Evolutionary conservation across 2,888 invertebrate species (phyloP), one percentile per base, ranked within the genome.

Genomic region (Athetis lepigone): DNA sequence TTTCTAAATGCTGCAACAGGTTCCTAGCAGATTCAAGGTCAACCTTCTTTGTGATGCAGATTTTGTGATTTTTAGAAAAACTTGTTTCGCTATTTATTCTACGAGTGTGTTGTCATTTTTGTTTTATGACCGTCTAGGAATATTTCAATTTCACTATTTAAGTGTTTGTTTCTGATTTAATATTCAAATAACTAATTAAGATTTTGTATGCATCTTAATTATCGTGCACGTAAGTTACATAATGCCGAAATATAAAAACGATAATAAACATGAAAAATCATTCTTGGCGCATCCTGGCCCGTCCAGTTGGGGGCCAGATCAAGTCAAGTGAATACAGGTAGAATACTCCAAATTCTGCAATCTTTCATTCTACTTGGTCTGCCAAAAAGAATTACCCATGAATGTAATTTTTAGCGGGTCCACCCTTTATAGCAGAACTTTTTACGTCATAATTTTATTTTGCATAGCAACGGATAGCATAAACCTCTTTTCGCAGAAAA

Each of bases 1-100:
- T 36, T 21, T n/a, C 19, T 36, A 37, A 40, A 23, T 42, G 18
- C 21, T 51, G 50, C 37, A 51, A 69, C 66, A 42, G 19, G 65
- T 72, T 72, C 43, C 23, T 13, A 33, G n/a, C 7, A 47, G 13
- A 39, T 39, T 37, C 57, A 70, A 70, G 66, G 73, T 42, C 73
- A 64, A 68, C 13, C n/a, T 55, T 72, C 71, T 55, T 70, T 72
- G 11, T n/a, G 21, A 37, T 39, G 46, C 55, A 39, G 4, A 63
- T 25, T 36, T 50, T 37, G 23, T 7, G 16, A 47, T 42, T 57
- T 42, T 27, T 52, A 39, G 8, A 23, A 47, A 67, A 72, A 69
- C 69, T 33, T 18, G 73, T 56, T 72, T 46, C 16, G 8, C 40
- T 40, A 50, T 43, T 52, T 40, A 50, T 43, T 52, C 47, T 47